Evolutionary conservation across 1,140 invertebrate species (phyloP).

Genomic region (Bombus affinis): DNA sequence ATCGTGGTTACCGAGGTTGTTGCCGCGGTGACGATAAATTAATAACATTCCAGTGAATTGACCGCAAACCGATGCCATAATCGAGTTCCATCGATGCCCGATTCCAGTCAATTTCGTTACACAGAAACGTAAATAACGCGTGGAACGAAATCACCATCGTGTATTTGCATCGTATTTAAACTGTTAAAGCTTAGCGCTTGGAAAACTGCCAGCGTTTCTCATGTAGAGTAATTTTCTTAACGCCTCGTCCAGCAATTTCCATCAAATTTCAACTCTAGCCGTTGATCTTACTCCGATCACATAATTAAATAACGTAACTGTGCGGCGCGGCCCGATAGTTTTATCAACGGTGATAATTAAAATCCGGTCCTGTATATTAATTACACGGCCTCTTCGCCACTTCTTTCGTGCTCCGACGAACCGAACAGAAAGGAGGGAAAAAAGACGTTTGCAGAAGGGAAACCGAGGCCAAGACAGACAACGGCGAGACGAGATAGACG

Average conservation of each 20-base stretch:
- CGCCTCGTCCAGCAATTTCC: conserved; percentile 1
- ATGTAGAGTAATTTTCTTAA: neutral
- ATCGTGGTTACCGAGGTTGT: neutral
- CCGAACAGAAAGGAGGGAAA: neutral
- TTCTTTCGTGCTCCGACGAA: conserved; percentile 2
- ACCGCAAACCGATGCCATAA: conserved; percentile 18
- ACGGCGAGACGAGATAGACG: conserved; percentile 43
- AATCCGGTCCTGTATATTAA: conserved; percentile 26
- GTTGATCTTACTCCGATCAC: conserved; percentile 9
- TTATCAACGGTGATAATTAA: conserved; percentile 20
- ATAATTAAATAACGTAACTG: conserved; percentile 24
- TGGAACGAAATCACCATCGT: neutral
- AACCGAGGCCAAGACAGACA: conserved; percentile 16
- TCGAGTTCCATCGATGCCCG: conserved; percentile 6
- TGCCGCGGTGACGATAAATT: neutral
- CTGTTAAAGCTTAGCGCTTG: conserved; percentile 14
- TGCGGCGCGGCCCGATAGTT: neutral
- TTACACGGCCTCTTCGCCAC: neutral
- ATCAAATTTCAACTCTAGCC: neutral
- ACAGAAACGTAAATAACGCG: conserved; percentile 9
- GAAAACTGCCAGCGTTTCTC: conserved; percentile 15
- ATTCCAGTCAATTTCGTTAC: conserved; percentile 8
- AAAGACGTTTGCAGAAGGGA: neutral
- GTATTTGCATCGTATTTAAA: conserved; percentile 5
- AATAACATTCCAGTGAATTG: conserved; percentile 5